Conservation (phyloP, 2,888 invertebrate genomes). For the Lasioglossum calceatum region DNA sequence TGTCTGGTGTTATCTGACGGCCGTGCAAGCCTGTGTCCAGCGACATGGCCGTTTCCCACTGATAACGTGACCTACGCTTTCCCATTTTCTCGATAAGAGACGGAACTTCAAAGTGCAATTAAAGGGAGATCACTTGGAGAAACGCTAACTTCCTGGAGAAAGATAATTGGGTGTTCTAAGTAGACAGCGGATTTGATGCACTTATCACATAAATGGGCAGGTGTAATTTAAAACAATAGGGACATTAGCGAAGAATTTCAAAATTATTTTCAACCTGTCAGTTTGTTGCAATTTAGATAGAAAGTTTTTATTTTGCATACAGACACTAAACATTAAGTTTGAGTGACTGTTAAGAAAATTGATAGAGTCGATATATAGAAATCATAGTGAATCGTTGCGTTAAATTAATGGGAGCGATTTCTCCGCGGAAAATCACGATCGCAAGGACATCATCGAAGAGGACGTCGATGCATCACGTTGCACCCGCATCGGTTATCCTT, state of each 20-base stretch:
- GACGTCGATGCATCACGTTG: constrained; percentile 59
- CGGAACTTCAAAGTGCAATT: constrained; percentile 48
- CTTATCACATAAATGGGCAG: no score
- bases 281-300: no score
- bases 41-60: constrained; percentile 42
- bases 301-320: no score
- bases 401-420: not conserved
- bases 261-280: no score
- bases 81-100: constrained; percentile 47
- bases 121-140: constrained; percentile 19
- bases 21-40: constrained; percentile 55
- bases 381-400: not conserved
- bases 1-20: constrained; percentile 76
- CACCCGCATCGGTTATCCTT: constrained; percentile 59
- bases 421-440: not conserved
- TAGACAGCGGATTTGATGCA: no score
- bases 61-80: constrained; percentile 60
- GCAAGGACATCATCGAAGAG: constrained; percentile 8
- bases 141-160: not conserved
- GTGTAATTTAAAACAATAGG: no score
- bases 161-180: not conserved
- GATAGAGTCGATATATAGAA: not conserved
- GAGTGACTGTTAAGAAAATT: not conserved
- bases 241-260: no score
- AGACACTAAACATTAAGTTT: not conserved